Evolutionary conservation across 2,797 vertebrate species (phyloP).

Genomic region (Emys orbicularis): DNA sequence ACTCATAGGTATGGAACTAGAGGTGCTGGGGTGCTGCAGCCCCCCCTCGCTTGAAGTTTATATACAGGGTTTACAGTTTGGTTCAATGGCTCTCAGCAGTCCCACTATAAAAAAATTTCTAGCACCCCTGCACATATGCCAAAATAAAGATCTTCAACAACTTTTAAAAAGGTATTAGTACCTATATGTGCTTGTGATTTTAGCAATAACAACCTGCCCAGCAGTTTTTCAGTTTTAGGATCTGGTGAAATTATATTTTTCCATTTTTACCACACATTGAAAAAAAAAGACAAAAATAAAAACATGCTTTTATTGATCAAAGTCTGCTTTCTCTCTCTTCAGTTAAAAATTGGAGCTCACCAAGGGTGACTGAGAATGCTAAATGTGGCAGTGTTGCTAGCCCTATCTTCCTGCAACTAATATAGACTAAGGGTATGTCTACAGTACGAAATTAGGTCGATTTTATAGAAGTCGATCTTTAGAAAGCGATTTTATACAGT

Average conservation of each 20-base stretch:
- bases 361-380: background rate
- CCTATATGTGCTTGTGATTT: background rate
- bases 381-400: background rate
- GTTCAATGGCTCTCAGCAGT: too few relatives aligned
- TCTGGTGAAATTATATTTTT: background rate
- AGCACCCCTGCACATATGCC: background rate
- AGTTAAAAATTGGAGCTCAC: background rate
- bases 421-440: background rate
- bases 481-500: too few relatives aligned
- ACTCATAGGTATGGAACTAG: background rate
- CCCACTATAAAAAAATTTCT: too few relatives aligned
- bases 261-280: background rate
- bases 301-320: background rate
- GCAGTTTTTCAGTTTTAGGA: background rate
- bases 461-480: too few relatives aligned
- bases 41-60: too few relatives aligned
- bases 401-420: background rate
- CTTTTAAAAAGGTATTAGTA: background rate
- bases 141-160: background rate
- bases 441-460: too few relatives aligned
- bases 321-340: constrained; percentile 2
- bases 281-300: background rate
- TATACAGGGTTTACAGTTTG: too few relatives aligned
- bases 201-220: background rate
- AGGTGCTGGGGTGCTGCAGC: too few relatives aligned